Base-by-base conservation (phyloP, 2,888 invertebrate species). In the Brachyptera putata region DNA sequence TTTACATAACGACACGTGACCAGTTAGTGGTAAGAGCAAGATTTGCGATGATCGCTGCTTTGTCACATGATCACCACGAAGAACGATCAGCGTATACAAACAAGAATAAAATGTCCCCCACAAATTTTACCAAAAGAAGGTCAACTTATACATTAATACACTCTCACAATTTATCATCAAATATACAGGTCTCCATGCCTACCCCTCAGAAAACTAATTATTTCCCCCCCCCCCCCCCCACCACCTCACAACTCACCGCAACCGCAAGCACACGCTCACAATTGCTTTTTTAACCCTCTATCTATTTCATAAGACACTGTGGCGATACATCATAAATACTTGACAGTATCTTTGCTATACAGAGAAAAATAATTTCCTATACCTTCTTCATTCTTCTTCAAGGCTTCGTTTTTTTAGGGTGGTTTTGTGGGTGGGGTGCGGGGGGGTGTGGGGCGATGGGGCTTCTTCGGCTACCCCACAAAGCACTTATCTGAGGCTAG, bases 311-410 rank as follows among this genome's bases (percentile, higher is more conserved):
- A 53, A 53, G 53, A 53, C 53, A 53, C 22, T 18, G 53, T 21
- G 11, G 9, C 36, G 9, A 53, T 53, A 53, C 36, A 53, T 53
- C 53, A 53, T 34, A 53, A 34, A 34, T 11, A 34, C 53, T 30
- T 34, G 53, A 53, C 53, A 53, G 53, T 53, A 53, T 53, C 53
- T 53, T 53, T 34, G 22, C 53, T 53, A 53, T 53, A 53, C 53
- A 53, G 53, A 53, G 34, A 36, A 53, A 50, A 53, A 34, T 34
- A 53, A 34, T 53, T 53, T 34, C 53, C 34, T 53, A 53, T 53
- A 36, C 53, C 53, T 36, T 53, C 53, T 16, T 53, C 53, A 53
- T 53, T 53, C 53, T 53, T 53, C 34, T 53, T 53, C 24, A 22
- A 36, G 11, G 11, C 50, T 24, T 50, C 53, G 34, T 36, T 13